These are phyloP conservation scores for Solenopsis invicta DNA, from an alignment of 1,140 invertebrate genomes.

Conservation along the genomic window DNA sequence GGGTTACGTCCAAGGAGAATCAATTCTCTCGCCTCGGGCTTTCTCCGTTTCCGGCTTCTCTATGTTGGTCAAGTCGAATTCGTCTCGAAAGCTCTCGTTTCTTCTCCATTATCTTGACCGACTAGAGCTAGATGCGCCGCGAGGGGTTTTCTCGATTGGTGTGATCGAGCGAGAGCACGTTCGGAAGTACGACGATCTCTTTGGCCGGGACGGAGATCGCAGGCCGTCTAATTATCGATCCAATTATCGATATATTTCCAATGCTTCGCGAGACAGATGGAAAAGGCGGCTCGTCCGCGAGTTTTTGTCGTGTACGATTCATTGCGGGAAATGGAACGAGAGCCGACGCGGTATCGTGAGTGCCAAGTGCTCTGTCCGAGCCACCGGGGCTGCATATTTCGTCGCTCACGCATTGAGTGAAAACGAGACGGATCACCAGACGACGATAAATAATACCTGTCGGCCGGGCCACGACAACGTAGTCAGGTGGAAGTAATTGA, in stretches of 20 bases:
- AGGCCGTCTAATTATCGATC: conserved; percentile 39
- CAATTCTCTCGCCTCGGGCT: conserved; percentile 14
- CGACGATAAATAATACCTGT: conserved; percentile 47
- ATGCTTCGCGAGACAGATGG: background rate
- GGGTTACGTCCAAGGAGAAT: conserved; percentile 9
- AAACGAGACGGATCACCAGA: conserved; percentile 11
- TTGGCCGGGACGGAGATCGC: background rate
- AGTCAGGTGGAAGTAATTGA: conserved; percentile 47
- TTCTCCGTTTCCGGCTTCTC: conserved; percentile 30
- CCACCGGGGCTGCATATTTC: background rate
- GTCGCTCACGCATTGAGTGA: conserved; percentile 22
- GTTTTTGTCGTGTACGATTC: conserved; percentile 25
- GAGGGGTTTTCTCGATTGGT: conserved; percentile 40
- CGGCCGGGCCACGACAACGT: background rate
- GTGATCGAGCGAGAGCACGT: conserved; percentile 38
- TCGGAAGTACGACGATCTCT: conserved; percentile 26
- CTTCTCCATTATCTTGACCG: conserved; percentile 7
- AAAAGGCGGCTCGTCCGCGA: conserved; percentile 10
- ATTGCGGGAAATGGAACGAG: background rate
- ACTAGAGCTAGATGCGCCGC: background rate
- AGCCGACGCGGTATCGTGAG: background rate
- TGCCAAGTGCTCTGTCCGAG: background rate
- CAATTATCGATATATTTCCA: conserved; percentile 54
- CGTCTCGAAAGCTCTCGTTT: conserved; percentile 29
- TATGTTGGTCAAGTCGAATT: conserved; percentile 1